Evolutionary conservation across 2,113 vertebrate genomes (phyloP), one percentile per base, ranked within the genome.

Genomic region (Scopus umbretta): DNA sequence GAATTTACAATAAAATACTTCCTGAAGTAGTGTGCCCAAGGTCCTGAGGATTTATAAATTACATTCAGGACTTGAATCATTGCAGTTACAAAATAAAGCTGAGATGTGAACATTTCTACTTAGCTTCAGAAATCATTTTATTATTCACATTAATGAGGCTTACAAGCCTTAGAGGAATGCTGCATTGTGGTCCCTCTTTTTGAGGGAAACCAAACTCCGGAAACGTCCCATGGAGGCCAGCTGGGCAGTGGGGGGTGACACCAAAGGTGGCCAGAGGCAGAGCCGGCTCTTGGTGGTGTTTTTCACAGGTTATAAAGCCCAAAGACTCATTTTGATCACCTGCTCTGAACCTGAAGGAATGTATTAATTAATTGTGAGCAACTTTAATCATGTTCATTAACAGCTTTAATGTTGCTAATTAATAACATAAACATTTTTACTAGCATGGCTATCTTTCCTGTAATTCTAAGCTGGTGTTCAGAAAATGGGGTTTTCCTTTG

Each of bases 41-140:
- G 88, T 96, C 71, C 82, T 75, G 58, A 96, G 86, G 76, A 92
- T 94, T 92, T 95, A 94, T 94, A 94, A 97, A 90, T 95, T 86
- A 82, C 43, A 22, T 78, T 83, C 91, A 95, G 90, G 88, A 88
- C 78, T 63, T 96, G 78, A 97, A 82, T 95, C 90, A 91, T 42
- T 70, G 53, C 67, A 63, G 80, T 80, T 86, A 55, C 43, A 74
- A 95, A 91, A 93, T 87, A 82, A 80, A 96, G 80, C 86, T 94
- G 81, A 90, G 84, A 55, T 63, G 55, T 3, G 23, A 95, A 74
- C 59, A 34, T 84, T 96, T 68, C 88, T 72, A 8, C 63, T 71
- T 73, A 26, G 89, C 75, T 85, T 88, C 81, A 83, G 76, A 55
- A 96, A 86, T 89, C 1, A 23, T 79, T 80, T 95, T 82, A 62